phyloP scores from a whole-genome alignment of 2,888 invertebrate genomes.

The Amphipoea oculea region DNA sequence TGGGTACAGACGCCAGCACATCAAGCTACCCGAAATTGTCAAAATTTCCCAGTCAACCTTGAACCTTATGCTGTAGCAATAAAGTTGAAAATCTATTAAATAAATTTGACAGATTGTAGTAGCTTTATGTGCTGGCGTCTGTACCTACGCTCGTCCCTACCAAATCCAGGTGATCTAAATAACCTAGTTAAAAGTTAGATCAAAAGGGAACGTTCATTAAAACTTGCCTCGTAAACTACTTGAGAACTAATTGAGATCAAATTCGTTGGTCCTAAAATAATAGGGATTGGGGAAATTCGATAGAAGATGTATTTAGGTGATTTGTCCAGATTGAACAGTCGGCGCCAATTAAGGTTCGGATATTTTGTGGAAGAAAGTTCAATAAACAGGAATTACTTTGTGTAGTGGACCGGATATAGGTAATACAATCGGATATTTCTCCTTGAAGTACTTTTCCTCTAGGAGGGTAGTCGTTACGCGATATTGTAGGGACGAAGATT shows the following conservation, averaged over 20 bases:
- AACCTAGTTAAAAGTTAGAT: constrained; percentile 25
- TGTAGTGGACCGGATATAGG: constrained; percentile 37
- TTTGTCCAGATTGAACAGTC: constrained; percentile 31
- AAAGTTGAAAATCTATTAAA: too few relatives aligned
- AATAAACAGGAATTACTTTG: constrained; percentile 45
- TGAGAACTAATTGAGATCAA: background rate
- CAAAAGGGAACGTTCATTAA: background rate
- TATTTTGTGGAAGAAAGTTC: constrained; percentile 32
- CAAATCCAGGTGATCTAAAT: background rate
- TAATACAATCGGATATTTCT: constrained; percentile 21
- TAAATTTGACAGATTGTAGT: too few relatives aligned
- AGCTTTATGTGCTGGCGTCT: too few relatives aligned
- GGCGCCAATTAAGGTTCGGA: constrained; percentile 15
- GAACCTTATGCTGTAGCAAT: too few relatives aligned
- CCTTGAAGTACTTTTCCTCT: constrained; percentile 3
- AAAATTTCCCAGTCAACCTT: too few relatives aligned
- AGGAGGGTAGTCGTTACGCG: constrained; percentile 32
- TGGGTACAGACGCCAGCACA: background rate
- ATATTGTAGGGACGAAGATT: constrained; percentile 22
- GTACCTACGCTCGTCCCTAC: too few relatives aligned
- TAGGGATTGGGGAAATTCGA: constrained; percentile 19
- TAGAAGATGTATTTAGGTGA: constrained; percentile 3
- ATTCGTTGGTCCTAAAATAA: constrained; percentile 25
- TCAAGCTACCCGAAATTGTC: too few relatives aligned
- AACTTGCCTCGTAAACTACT: background rate